phyloP scores from a whole-genome alignment of 2,888 invertebrate species.

The Endomychus coccineus region DNA sequence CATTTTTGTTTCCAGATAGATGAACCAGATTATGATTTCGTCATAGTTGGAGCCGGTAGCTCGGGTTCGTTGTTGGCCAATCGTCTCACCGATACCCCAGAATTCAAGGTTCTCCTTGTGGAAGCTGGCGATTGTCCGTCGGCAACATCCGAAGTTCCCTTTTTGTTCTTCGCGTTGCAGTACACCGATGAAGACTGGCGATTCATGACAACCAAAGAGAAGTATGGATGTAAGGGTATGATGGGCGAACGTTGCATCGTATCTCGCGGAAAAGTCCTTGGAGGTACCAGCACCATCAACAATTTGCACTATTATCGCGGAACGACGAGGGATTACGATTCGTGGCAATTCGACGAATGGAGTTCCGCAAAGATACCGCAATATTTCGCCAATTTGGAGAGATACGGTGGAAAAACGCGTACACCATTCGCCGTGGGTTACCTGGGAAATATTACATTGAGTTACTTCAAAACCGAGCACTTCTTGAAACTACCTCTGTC shows the following conservation, averaged over 20 bases:
- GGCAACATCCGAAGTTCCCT: slow-evolving; percentile 21
- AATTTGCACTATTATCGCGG: slow-evolving; percentile 41
- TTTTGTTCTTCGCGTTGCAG: slow-evolving; percentile 11
- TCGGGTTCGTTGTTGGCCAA: slow-evolving; percentile 69
- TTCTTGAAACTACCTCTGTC: slow-evolving; percentile 6
- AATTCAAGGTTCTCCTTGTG: slow-evolving; percentile 35
- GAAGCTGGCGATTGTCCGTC: slow-evolving; percentile 32
- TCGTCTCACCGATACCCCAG: slow-evolving; percentile 62
- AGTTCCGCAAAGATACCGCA: slow-evolving; percentile 26
- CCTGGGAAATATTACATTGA: slow-evolving; percentile 10
- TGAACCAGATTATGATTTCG: slow-evolving; percentile 43
- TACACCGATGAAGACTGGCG: slow-evolving; percentile 15
- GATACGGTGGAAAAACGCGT: slow-evolving; percentile 11
- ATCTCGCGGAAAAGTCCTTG: slow-evolving; percentile 45
- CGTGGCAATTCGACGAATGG: slow-evolving; percentile 85
- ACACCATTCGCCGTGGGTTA: slow-evolving; percentile 13
- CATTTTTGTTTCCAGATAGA: too few relatives aligned
- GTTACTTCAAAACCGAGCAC: slow-evolving; percentile 11
- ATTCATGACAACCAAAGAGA: slow-evolving; percentile 12
- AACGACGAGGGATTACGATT: slow-evolving; percentile 62
- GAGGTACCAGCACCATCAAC: slow-evolving; percentile 45
- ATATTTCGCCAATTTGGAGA: slow-evolving; percentile 10
- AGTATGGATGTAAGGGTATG: slow-evolving; percentile 34
- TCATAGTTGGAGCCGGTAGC: slow-evolving; percentile 68
- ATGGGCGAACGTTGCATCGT: slow-evolving; percentile 27